A percentile compares a stretch with the other conserved stretches of the same genome.
Conservation (phyloP, 1,140 invertebrate genomes). For the Nasonia giraulti region DNA sequence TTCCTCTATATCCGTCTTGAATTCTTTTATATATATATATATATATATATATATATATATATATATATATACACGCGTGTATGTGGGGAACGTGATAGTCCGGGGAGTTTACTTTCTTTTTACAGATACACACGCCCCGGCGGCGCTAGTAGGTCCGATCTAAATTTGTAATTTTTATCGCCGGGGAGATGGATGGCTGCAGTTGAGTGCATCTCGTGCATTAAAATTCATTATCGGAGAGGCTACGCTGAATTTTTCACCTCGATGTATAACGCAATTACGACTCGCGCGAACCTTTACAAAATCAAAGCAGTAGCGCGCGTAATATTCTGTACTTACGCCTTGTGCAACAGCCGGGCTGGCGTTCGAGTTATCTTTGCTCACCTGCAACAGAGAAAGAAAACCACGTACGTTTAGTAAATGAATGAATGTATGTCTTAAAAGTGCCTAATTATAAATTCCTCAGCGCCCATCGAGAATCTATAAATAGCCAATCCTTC, state of each 20-base stretch:
- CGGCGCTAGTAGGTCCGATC: background rate
- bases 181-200: background rate
- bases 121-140: background rate
- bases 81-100: background rate
- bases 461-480: background rate
- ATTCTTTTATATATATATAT: slow-evolving; percentile 6
- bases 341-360: background rate
- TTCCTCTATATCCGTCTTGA: slow-evolving; percentile 3
- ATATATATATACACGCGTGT: too few relatives aligned
- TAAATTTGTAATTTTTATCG: slow-evolving; percentile 9
- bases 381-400: slow-evolving; percentile 41
- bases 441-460: background rate
- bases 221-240: too few relatives aligned
- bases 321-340: slow-evolving; percentile 21
- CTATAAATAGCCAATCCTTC: background rate
- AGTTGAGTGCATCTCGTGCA: too few relatives aligned
- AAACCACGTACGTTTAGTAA: background rate
- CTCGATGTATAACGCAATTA: too few relatives aligned
- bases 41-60: background rate
- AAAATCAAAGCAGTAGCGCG: background rate
- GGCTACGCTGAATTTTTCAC: too few relatives aligned
- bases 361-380: slow-evolving; percentile 24
- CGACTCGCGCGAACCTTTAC: background rate
- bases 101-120: background rate
- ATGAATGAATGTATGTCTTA: background rate